Evolutionary conservation across 2,113 vertebrate genomes (phyloP).

Genomic region (Bucco capensis): DNA sequence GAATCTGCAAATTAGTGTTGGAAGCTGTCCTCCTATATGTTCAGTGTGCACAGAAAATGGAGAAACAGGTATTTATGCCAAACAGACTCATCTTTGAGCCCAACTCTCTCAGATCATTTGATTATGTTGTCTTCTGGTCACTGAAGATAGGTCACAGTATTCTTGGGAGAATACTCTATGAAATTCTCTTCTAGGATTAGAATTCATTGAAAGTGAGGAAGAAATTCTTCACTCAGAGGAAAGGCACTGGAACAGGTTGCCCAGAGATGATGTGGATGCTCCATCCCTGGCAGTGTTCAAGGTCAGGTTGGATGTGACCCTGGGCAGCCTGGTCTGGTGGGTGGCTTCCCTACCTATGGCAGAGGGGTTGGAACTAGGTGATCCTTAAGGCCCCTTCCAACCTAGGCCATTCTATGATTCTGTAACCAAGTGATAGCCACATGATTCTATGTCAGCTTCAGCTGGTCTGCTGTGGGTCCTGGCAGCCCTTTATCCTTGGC

Average conservation of each 20-base stretch:
- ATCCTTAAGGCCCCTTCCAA: too few relatives aligned
- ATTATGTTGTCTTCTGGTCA: not conserved
- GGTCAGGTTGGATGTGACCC: too few relatives aligned
- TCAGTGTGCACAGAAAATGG: not conserved
- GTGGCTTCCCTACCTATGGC: too few relatives aligned
- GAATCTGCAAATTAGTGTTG: not conserved
- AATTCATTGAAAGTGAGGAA: slow-evolving; percentile 23
- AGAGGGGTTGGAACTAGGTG: too few relatives aligned
- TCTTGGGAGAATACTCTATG: not conserved
- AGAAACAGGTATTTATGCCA: not conserved
- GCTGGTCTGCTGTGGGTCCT: not conserved
- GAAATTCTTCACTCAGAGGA: not conserved
- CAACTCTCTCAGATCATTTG: not conserved
- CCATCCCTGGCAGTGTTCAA: too few relatives aligned
- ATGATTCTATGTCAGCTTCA: not conserved
- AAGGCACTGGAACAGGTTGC: too few relatives aligned
- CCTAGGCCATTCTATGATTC: not conserved
- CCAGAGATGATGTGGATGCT: too few relatives aligned
- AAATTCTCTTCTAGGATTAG: not conserved
- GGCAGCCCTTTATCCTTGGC: not conserved
- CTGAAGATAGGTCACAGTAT: not conserved
- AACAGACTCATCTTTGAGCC: not conserved
- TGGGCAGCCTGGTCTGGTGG: too few relatives aligned
- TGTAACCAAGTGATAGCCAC: not conserved
- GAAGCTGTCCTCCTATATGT: not conserved